These are phyloP conservation scores for Yoshiicerus persimilis DNA, from an alignment of 1,140 invertebrate genomes.

Conservation along the genomic window DNA sequence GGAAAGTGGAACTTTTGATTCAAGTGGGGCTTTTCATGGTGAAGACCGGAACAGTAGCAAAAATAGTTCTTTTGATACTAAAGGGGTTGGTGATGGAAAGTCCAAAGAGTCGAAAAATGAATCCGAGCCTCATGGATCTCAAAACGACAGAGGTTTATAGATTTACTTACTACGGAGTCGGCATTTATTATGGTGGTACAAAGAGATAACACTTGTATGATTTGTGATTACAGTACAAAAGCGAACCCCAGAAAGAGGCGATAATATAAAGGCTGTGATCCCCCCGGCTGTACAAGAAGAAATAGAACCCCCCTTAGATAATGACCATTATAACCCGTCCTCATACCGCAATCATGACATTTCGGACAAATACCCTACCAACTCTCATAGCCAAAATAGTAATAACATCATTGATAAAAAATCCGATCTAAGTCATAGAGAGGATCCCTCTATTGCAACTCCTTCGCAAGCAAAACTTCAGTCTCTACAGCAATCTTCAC, in stretches of 20 bases:
- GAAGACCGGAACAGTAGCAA: constrained; percentile 61
- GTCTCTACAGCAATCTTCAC: constrained; percentile 33
- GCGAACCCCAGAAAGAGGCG: constrained; percentile 40
- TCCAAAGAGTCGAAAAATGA: constrained; percentile 37
- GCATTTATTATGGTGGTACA: neutral
- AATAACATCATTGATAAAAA: constrained; percentile 1
- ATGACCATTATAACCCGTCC: constrained; percentile 11
- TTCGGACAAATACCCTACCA: constrained; percentile 1
- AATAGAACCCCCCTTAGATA: constrained; percentile 24
- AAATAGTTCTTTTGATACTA: constrained; percentile 53
- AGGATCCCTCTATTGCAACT: constrained; percentile 41
- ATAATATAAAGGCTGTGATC: constrained; percentile 41
- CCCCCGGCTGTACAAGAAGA: constrained; percentile 42
- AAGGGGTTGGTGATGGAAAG: neutral
- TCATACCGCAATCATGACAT: constrained; percentile 14
- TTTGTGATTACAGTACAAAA: constrained; percentile 46
- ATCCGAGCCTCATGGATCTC: constrained; percentile 50
- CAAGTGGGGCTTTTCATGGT: constrained; percentile 78
- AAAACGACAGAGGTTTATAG: constrained; percentile 45
- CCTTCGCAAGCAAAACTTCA: constrained; percentile 50
- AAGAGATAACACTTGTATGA: neutral
- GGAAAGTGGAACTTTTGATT: constrained; percentile 81
- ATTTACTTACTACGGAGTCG: neutral
- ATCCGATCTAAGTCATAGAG: neutral
- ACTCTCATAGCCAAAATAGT: neutral